Evolutionary conservation across 2,113 vertebrate species (phyloP).

Genomic region (Eulemur macaco): DNA sequence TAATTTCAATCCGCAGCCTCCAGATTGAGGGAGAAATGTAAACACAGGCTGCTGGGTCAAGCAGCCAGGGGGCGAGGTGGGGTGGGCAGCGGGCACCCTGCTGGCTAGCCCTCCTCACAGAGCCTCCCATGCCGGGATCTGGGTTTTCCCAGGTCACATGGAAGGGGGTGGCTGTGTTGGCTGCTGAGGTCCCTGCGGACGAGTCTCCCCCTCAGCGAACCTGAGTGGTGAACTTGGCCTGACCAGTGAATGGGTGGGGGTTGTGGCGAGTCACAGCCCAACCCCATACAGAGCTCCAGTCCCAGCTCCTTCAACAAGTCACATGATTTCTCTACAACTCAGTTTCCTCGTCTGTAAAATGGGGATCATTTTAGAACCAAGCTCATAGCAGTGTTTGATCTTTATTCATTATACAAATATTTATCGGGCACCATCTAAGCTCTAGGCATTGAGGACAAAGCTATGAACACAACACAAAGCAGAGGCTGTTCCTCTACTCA

Average conservation of each 20-base stretch:
- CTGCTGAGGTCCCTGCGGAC: not conserved
- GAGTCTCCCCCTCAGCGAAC: not conserved
- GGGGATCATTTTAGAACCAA: not conserved
- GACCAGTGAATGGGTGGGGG: no score
- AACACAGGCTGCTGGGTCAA: constrained; percentile 70
- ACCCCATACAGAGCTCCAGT: not conserved
- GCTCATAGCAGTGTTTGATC: not conserved
- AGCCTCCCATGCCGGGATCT: not conserved
- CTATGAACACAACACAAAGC: not conserved
- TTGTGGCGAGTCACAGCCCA: no score
- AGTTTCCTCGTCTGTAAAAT: constrained; percentile 26
- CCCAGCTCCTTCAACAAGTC: not conserved
- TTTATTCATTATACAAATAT: not conserved
- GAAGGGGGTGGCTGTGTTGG: constrained; percentile 10
- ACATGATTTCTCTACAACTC: not conserved
- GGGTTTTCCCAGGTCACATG: not conserved
- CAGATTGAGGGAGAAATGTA: constrained; percentile 77
- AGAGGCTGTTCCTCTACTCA: not conserved
- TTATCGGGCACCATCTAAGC: not conserved
- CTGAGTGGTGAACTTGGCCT: not conserved
- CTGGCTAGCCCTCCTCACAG: not conserved
- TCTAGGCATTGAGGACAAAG: not conserved
- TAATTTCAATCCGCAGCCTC: constrained; percentile 78
- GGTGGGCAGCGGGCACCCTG: constrained; percentile 48
- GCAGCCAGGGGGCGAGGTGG: not conserved